These are phyloP conservation scores for Hafferia zeledoni DNA, from an alignment of 2,797 vertebrate species.

Conservation along the genomic window DNA sequence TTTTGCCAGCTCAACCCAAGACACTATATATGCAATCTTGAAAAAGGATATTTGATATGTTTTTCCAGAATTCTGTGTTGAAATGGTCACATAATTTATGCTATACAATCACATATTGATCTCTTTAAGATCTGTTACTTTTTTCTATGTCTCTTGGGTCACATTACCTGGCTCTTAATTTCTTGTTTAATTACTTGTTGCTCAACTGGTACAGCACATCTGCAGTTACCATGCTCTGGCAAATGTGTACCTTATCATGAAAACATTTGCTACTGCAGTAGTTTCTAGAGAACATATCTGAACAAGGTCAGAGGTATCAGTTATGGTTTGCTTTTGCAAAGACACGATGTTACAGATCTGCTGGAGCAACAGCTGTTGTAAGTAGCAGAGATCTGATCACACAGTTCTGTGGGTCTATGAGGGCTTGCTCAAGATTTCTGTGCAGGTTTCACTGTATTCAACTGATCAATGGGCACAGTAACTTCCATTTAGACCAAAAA, in stretches of 20 bases:
- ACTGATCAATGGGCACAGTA: too few species aligned
- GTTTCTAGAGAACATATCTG: not conserved
- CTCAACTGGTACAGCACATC: not conserved
- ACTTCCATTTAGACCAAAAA: too few species aligned
- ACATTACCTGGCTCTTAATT: not conserved
- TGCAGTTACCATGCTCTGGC: not conserved
- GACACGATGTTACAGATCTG: not conserved
- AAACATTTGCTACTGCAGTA: not conserved
- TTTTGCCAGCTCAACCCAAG: too few species aligned
- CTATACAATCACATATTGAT: not conserved
- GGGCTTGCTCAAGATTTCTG: not conserved
- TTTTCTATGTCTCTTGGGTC: fast-evolving
- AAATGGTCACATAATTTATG: not conserved
- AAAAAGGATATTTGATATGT: not conserved
- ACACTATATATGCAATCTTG: not conserved
- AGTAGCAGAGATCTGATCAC: not conserved
- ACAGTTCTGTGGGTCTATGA: not conserved
- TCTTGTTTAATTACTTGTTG: not conserved
- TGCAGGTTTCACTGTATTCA: too few species aligned
- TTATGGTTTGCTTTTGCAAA: not conserved
- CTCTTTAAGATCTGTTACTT: not conserved
- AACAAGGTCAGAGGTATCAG: not conserved
- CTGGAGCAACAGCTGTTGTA: not conserved
- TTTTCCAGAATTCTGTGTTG: not conserved
- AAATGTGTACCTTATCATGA: not conserved